phyloP scores from a whole-genome alignment of 2,888 invertebrate species.

The Poecilus cupreus region DNA sequence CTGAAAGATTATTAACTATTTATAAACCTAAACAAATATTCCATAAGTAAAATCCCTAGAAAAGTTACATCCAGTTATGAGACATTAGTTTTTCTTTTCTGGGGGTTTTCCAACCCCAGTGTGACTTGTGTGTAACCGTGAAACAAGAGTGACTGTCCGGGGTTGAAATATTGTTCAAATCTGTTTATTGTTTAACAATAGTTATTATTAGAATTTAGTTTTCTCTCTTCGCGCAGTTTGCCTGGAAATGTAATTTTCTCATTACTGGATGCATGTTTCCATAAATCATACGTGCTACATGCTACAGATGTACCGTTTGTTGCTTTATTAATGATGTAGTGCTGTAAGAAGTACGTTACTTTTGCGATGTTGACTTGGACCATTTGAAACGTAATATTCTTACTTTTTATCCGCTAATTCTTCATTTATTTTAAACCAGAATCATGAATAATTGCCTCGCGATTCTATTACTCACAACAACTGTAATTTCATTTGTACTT shows the following conservation, averaged over 20 bases:
- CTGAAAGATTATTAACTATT: too few species aligned
- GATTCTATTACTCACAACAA: neutral
- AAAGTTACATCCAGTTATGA: too few species aligned
- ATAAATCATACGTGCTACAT: constrained; percentile 27
- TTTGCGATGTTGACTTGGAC: neutral
- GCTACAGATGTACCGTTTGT: constrained; percentile 24
- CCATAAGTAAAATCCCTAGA: too few species aligned
- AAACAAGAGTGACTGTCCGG: too few species aligned
- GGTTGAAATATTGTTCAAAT: too few species aligned
- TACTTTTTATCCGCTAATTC: constrained; percentile 14
- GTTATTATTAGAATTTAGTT: too few species aligned
- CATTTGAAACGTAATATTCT: constrained; percentile 9
- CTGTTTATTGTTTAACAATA: too few species aligned
- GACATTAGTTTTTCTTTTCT: too few species aligned
- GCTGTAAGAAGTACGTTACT: constrained; percentile 1
- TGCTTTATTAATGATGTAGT: constrained; percentile 24
- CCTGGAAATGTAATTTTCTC: constrained; percentile 24
- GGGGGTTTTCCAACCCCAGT: too few species aligned
- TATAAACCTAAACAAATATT: too few species aligned
- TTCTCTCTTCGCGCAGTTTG: constrained; percentile 7
- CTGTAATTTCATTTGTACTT: neutral
- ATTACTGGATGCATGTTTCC: constrained; percentile 20
- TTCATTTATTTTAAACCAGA: neutral
- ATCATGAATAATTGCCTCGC: neutral
- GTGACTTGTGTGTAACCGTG: too few species aligned